Percentiles rank a stretch among this genome's conserved stretches.
Evolutionary conservation across 2,113 vertebrate species (phyloP).

Genomic region (Cnemophilus loriae): DNA sequence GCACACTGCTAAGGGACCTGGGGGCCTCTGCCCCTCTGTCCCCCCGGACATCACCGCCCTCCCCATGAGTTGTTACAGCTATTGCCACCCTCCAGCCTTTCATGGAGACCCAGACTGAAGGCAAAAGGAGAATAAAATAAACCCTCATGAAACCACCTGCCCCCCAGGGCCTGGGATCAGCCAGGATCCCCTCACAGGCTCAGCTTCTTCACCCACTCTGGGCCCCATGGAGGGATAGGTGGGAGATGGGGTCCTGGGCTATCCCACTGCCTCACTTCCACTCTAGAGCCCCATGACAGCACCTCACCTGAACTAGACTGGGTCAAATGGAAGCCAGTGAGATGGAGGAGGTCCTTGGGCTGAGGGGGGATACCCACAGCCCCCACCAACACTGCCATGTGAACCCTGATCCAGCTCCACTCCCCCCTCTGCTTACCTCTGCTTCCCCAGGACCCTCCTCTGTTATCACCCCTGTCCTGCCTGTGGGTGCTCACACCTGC

Average conservation of each 20-base stretch:
- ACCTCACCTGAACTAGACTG: background rate
- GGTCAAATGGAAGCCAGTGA: background rate
- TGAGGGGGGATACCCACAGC: rapidly evolving
- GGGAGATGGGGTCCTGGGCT: background rate
- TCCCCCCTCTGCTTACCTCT: background rate
- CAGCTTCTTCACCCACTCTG: background rate
- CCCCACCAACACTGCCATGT: too few species aligned
- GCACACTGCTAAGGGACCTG: background rate
- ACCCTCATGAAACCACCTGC: too few species aligned
- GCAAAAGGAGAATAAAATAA: background rate
- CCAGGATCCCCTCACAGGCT: too few species aligned
- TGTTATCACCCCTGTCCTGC: background rate
- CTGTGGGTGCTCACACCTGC: background rate
- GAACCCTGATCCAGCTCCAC: background rate
- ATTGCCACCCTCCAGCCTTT: background rate
- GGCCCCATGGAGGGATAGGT: background rate
- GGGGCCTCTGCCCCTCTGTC: background rate
- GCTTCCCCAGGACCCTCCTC: background rate
- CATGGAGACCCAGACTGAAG: rapidly evolving
- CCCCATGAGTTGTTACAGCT: background rate
- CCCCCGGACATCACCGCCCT: too few species aligned
- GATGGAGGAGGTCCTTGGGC: background rate
- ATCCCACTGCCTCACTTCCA: background rate
- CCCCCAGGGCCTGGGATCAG: background rate
- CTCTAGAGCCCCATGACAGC: background rate